A percentile compares a stretch with the other conserved stretches of the same genome.
Evolutionary conservation across 2,888 invertebrate species (phyloP).

Genomic region (Beris chalybata): DNA sequence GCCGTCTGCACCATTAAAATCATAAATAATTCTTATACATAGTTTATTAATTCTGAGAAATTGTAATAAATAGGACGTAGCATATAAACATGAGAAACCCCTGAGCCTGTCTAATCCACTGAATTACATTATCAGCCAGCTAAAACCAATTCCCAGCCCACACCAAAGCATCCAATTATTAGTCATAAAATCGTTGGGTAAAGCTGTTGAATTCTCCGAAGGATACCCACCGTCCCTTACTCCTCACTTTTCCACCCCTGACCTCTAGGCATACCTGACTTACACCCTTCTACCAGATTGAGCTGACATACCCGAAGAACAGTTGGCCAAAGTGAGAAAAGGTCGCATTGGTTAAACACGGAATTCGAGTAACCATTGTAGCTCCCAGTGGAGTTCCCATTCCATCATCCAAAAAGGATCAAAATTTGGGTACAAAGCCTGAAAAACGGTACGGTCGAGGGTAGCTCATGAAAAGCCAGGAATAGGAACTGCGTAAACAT

Average conservation of each 20-base stretch:
- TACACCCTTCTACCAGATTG: constrained; percentile 38
- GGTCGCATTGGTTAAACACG: constrained; percentile 26
- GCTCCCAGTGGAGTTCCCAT: neutral
- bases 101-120: no score
- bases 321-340: constrained; percentile 32
- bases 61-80: no score
- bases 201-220: constrained; percentile 26
- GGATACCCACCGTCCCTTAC: neutral
- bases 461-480: constrained; percentile 1
- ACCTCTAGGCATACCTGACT: constrained; percentile 31
- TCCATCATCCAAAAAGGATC: constrained; percentile 15
- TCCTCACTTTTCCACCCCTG: neutral
- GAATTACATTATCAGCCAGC: constrained; percentile 30
- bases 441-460: neutral
- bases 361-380: constrained; percentile 1
- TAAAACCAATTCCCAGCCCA: constrained; percentile 31
- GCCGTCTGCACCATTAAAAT: no score
- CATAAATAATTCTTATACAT: no score
- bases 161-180: constrained; percentile 30
- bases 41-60: no score
- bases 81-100: no score
- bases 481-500: constrained; percentile 1
- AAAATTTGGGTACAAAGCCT: constrained; percentile 6
- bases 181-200: constrained; percentile 26
- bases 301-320: constrained; percentile 33